Conservation (phyloP, 2,113 vertebrate species). For the Rhagologus leucostigma region DNA sequence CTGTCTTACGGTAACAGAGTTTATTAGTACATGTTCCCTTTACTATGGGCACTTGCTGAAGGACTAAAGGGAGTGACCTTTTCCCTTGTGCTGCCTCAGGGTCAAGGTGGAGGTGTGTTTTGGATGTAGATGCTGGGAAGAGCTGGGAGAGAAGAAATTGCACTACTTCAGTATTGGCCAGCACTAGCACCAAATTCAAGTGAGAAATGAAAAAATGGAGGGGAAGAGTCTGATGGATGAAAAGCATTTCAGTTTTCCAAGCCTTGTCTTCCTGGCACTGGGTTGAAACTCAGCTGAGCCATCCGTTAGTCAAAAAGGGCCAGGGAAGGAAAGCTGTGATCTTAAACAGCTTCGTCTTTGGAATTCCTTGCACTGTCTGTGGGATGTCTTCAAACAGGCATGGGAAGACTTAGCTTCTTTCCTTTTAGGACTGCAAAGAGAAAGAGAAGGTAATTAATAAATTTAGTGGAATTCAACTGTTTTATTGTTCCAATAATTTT, state of each 20-base stretch:
- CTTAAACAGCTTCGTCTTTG: not conserved
- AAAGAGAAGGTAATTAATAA: not conserved
- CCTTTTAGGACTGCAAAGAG: slow-evolving; percentile 75
- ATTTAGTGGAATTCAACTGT: not conserved
- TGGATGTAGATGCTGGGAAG: not conserved
- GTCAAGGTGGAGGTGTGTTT: not conserved
- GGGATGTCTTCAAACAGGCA: slow-evolving; percentile 73
- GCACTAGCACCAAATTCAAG: slow-evolving; percentile 26
- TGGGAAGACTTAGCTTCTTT: slow-evolving; percentile 80
- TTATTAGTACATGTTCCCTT: not conserved
- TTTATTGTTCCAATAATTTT: not conserved
- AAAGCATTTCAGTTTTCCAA: not conserved
- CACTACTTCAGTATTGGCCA: not conserved
- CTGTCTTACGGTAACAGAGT: not conserved
- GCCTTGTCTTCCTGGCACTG: not conserved
- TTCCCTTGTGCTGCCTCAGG: not conserved
- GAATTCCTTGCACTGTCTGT: not conserved
- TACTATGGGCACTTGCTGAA: accelerated
- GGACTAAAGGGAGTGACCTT: not conserved
- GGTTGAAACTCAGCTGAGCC: not conserved
- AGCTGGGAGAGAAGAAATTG: not conserved
- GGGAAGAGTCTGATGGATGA: not conserved
- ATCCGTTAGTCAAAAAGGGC: not conserved
- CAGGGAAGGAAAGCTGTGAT: not conserved
- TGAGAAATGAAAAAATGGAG: not conserved